These are phyloP conservation scores for Agonum fuliginosum DNA, from an alignment of 2,888 invertebrate genomes.

Conservation along the genomic window DNA sequence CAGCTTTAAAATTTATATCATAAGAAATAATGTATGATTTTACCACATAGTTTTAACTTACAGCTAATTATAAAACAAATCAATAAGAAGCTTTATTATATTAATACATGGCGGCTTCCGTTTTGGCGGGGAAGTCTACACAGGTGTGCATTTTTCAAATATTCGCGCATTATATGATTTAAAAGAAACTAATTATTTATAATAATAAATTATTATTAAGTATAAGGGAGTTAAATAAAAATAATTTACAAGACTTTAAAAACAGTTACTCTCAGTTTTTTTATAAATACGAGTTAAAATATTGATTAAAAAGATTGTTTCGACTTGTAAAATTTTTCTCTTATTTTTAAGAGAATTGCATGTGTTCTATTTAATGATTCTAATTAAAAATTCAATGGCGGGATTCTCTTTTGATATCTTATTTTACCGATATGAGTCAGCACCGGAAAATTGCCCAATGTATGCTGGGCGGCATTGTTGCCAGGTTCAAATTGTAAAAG, in stretches of 20 bases:
- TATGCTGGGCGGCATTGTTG: background rate
- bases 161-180: background rate
- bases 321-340: background rate
- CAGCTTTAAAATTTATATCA: slow-evolving; percentile 40
- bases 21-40: slow-evolving; percentile 18
- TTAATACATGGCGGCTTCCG: slow-evolving; percentile 50
- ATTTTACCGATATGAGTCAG: slow-evolving; percentile 39
- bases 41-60: background rate
- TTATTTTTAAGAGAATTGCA: background rate
- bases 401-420: slow-evolving; percentile 31
- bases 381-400: slow-evolving; percentile 23
- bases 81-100: slow-evolving; percentile 28
- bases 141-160: slow-evolving; percentile 35
- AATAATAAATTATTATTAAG: background rate
- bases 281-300: background rate
- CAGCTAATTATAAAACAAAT: slow-evolving; percentile 25
- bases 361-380: slow-evolving; percentile 10
- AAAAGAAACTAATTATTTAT: background rate
- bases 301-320: background rate
- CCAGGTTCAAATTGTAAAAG: too few species aligned
- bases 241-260: too few species aligned
- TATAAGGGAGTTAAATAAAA: too few species aligned
- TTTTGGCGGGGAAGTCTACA: slow-evolving; percentile 48
- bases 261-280: too few species aligned
- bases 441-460: slow-evolving; percentile 31